phyloP scores from a whole-genome alignment of 1,140 invertebrate species.

The Drosophila carrolli region DNA sequence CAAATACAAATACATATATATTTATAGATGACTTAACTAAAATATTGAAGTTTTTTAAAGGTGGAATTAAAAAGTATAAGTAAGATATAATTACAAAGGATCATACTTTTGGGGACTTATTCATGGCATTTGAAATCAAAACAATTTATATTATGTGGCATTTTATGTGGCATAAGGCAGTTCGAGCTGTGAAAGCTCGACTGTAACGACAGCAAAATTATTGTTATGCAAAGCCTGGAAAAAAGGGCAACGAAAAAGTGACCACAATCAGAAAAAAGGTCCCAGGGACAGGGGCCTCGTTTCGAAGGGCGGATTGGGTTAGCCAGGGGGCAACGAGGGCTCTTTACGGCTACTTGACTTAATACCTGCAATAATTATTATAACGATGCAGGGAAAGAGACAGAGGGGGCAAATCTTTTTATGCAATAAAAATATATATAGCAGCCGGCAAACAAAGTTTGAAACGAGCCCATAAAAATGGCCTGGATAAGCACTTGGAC shows the following conservation, averaged over 20 bases:
- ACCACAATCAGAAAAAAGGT: conserved; percentile 27
- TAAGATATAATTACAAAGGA: too few species aligned
- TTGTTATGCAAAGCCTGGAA: conserved; percentile 70
- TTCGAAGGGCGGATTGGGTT: conserved; percentile 17
- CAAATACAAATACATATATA: too few species aligned
- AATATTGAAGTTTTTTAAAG: too few species aligned
- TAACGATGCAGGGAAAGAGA: conserved; percentile 62
- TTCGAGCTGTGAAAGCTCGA: neutral
- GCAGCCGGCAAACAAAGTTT: conserved; percentile 41
- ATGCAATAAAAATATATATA: conserved; percentile 48
- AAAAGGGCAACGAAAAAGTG: conserved; percentile 45
- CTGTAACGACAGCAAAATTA: conserved; percentile 54
- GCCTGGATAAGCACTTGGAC: conserved; percentile 76
- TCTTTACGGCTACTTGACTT: conserved; percentile 79
- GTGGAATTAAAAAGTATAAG: too few species aligned
- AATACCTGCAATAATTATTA: conserved; percentile 82
- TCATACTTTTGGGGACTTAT: too few species aligned
- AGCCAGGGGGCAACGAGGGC: conserved; percentile 43
- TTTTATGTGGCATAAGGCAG: neutral
- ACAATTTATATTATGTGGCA: too few species aligned
- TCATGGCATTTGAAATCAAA: too few species aligned
- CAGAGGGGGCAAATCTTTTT: conserved; percentile 41
- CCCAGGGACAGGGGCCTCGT: conserved; percentile 7
- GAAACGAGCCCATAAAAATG: conserved; percentile 68
- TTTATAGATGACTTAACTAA: neutral